Evolutionary conservation across 2,113 vertebrate genomes (phyloP).

Genomic region (Xiphophorus maculatus): DNA sequence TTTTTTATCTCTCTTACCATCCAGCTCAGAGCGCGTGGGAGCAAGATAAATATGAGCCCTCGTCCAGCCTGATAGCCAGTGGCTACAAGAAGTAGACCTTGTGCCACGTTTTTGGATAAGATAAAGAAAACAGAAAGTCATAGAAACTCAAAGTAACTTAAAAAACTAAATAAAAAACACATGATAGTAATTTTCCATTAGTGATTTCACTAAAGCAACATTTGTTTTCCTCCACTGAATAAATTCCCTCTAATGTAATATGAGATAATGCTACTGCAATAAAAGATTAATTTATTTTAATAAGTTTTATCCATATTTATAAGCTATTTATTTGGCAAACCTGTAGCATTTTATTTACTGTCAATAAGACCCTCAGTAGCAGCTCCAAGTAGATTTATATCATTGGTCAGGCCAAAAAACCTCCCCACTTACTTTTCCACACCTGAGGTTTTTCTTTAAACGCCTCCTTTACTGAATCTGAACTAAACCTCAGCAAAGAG

Average conservation of each 20-base stretch:
- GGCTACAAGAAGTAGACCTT: neutral
- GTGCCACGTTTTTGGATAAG: neutral
- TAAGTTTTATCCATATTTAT: neutral
- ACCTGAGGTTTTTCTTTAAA: constrained; percentile 1
- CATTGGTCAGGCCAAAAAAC: neutral
- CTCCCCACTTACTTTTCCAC: neutral
- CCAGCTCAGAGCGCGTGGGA: neutral
- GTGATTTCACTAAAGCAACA: neutral
- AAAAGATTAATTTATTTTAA: neutral
- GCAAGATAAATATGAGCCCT: neutral
- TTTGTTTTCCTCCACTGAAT: neutral
- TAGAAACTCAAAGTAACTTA: neutral
- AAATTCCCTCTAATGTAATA: neutral
- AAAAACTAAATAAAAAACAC: neutral
- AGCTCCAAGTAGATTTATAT: neutral
- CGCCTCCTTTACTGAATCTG: constrained; percentile 35
- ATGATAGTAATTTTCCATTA: neutral
- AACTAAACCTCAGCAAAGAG: constrained; percentile 46
- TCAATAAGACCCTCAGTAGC: constrained; percentile 11
- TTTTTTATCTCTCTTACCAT: neutral
- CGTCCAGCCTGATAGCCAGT: neutral
- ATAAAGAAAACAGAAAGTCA: neutral
- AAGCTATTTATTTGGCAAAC: constrained; percentile 12
- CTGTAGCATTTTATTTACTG: constrained; percentile 48
- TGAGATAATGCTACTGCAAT: neutral